Base-by-base conservation (phyloP, 2,113 vertebrate species). In the Rhinolophus sinicus region DNA sequence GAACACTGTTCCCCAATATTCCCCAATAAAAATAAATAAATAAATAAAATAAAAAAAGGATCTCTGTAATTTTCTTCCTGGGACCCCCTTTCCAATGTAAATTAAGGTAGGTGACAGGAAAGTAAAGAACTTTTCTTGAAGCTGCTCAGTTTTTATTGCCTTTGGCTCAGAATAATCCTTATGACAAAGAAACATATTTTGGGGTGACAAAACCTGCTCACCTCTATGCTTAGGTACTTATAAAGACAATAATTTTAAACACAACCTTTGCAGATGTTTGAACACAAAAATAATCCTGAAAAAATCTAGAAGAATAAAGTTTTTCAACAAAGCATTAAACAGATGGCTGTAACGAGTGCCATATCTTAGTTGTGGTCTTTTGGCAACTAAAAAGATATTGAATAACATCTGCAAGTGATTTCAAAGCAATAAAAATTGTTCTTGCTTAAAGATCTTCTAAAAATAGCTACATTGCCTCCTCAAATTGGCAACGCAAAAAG, bases 401-500 rank as follows among this genome's bases (percentile, higher is more conserved):
- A 64, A 93, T 90, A 96, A 90, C 56, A 91, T 16, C 64, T 97
- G 81, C 94, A 96, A 97, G 97, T 81, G 24, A 80, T 81, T 97
- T 97, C 67, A 75, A 6, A 56, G 70, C 89, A 87, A 52, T 93
- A 83, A 97, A 97, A 95, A 83, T 58, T 62, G 30, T 54, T 94
- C 76, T 95, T 96, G 85, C 94, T 96, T 94, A 95, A 97, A 96
- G 95, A 96, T 82, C 67, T 96, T 81, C 90, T 33, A 78, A 90
- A 95, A 97, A 95, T 73, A 95, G 67, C 88, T 85, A 64, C 38
- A 65, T 35, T 94, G 80, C 92, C 78, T 97, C 77, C 95, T 88
- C 40, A 95, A 60, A 85, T 44, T 91, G 88, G 38, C 54, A 78
- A 33, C 38, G 52, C 62, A 82, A 73, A 95, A 90, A 96, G 38